phyloP scores from a whole-genome alignment of 2,113 vertebrate genomes.

The Spea bombifrons region DNA sequence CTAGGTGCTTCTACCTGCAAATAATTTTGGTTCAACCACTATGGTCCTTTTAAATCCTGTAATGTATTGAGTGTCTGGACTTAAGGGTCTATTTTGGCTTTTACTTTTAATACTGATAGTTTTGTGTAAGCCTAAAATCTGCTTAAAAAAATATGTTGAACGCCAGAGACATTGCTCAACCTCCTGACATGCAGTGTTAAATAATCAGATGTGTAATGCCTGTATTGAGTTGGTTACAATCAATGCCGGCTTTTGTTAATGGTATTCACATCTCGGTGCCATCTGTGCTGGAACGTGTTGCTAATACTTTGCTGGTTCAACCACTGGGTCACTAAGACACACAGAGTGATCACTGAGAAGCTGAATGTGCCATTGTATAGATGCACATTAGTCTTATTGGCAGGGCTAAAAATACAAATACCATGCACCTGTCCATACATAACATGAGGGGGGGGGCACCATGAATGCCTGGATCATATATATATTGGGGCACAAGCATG shows the following conservation, averaged over 20 bases:
- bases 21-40: too few species aligned
- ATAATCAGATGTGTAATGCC: slow-evolving; percentile 67
- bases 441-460: background rate
- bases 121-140: too few species aligned
- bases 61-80: too few species aligned
- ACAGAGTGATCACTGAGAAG: slow-evolving; percentile 23
- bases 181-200: slow-evolving; percentile 49
- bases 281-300: background rate
- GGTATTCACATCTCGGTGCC: slow-evolving; percentile 7
- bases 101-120: too few species aligned
- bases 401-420: slow-evolving; percentile 34
- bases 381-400: slow-evolving; percentile 28
- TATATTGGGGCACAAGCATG: too few species aligned
- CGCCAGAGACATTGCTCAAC: too few species aligned
- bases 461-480: too few species aligned
- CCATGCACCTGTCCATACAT: slow-evolving; percentile 2
- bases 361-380: slow-evolving; percentile 10
- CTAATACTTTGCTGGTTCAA: slow-evolving; percentile 19
- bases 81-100: too few species aligned
- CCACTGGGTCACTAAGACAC: slow-evolving; percentile 36
- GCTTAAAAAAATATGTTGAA: too few species aligned
- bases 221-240: slow-evolving; percentile 25
- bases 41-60: too few species aligned
- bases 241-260: slow-evolving; percentile 25
- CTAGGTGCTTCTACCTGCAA: too few species aligned